These are phyloP conservation scores for Pristionchus mayeri DNA, from an alignment of 2,888 invertebrate species.

Conservation along the genomic window DNA sequence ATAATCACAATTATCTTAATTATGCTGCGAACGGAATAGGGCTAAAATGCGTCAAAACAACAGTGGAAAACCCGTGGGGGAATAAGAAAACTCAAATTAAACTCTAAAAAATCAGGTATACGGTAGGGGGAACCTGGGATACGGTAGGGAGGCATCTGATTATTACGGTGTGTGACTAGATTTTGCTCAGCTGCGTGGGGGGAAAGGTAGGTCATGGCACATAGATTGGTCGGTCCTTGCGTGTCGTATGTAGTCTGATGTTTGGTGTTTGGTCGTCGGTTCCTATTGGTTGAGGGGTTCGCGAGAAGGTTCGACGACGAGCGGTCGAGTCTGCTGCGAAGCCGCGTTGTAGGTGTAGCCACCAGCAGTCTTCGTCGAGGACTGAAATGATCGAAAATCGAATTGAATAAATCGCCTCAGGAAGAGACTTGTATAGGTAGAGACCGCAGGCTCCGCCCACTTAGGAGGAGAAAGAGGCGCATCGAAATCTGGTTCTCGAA, in stretches of 20 bases:
- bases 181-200: neutral
- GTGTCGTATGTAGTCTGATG: neutral
- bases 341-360: constrained; percentile 48
- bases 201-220: constrained; percentile 27
- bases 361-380: constrained; percentile 22
- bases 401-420: neutral
- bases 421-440: too few species aligned
- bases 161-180: constrained; percentile 1
- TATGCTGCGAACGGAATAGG: constrained; percentile 9
- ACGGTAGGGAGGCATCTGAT: neutral
- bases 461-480: too few species aligned
- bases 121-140: constrained; percentile 28
- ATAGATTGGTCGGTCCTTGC: neutral
- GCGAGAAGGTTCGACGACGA: constrained; percentile 10
- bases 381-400: constrained; percentile 40
- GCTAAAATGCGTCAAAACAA: constrained; percentile 15
- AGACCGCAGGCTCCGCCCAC: too few species aligned
- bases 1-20: constrained; percentile 6
- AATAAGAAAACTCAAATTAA: constrained; percentile 32
- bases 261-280: constrained; percentile 4
- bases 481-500: too few species aligned
- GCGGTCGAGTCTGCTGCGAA: constrained; percentile 20
- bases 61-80: constrained; percentile 5
- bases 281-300: constrained; percentile 45
- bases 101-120: neutral